Evolutionary conservation across 2,888 invertebrate genomes (phyloP), one percentile per base, ranked within the genome.

Genomic region (Nemurella pictetii): DNA sequence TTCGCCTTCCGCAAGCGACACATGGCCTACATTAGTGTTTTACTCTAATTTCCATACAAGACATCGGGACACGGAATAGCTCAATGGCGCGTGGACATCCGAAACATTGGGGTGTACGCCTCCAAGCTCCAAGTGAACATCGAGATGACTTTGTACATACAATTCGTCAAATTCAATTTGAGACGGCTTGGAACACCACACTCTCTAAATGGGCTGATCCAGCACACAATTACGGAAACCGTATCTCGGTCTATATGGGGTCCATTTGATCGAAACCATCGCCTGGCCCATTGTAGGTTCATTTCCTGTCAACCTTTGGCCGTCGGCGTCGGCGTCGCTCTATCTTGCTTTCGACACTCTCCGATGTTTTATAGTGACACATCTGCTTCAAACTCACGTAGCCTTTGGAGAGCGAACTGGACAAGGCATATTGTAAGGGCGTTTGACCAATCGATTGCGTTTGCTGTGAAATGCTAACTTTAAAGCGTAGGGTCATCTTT

Each of bases 201-300:
- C 20, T 78, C 15, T 27, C 30, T 35, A 25, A 80, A 80, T 80
- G 80, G 80, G 20, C 35, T 32, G n/a, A 35, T 29, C 82, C 72
- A n/a, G n/a, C n/a, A n/a, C 82, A 72, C 55, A 82, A 82, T 82
- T 72, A 82, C 82, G n/a, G 55, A 81, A 82, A 82, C 55, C 72
- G 27, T 81, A 26, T 55, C 25, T 26, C 27, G 75, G 27, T 20
- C 29, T 2, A 30, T 5, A 28, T 36, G 4, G 26, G n/a, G 81
- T 55, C 36, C 78, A 27, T 77, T 77, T 78, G 30, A 30, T 28
- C 78, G 78, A 30, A 28, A 29, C 4, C 35, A 7, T n/a, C 36
- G 81, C 26, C 55, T 36, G 25, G 26, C 27, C 9, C 28, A 81
- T 81, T 82, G 81, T 55, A 4, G 0, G 36, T 36, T 36, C 72